Percentiles rank a stretch among this genome's conserved stretches.
Conservation (phyloP, 2,113 vertebrate genomes). For the Nothoprocta pentlandii region DNA sequence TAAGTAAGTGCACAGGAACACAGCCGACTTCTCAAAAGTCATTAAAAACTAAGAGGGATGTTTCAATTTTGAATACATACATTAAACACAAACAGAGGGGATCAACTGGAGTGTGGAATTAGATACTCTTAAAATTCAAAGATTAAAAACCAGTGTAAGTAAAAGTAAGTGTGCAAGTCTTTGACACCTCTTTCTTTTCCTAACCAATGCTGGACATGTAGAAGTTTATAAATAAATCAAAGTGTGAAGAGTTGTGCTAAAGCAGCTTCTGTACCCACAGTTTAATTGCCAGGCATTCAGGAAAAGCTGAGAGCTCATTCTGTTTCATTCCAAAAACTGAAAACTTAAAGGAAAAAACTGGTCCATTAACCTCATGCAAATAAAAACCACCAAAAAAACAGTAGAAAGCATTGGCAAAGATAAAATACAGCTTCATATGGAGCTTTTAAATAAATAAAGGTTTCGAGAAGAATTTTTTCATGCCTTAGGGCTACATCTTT, state of each 20-base stretch:
- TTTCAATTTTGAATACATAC: background rate
- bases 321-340: background rate
- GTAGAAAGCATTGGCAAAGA: constrained; percentile 20
- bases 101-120: background rate
- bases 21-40: background rate
- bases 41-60: background rate
- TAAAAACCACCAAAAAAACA: background rate
- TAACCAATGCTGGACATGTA: background rate
- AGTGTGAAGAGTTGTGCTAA: background rate
- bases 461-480: constrained; percentile 22
- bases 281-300: background rate
- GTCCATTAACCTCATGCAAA: constrained; percentile 8
- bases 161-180: background rate
- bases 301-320: constrained; percentile 4
- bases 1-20: background rate
- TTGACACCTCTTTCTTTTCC: background rate
- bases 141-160: background rate
- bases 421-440: background rate
- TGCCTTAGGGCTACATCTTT: constrained; percentile 4
- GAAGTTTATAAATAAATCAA: background rate
- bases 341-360: background rate
- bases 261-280: background rate
- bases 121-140: background rate
- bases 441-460: background rate
- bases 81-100: background rate